Evolutionary conservation across 2,888 invertebrate species (phyloP), one percentile per base, ranked within the genome.

Genomic region (Xiphydria camelus): DNA sequence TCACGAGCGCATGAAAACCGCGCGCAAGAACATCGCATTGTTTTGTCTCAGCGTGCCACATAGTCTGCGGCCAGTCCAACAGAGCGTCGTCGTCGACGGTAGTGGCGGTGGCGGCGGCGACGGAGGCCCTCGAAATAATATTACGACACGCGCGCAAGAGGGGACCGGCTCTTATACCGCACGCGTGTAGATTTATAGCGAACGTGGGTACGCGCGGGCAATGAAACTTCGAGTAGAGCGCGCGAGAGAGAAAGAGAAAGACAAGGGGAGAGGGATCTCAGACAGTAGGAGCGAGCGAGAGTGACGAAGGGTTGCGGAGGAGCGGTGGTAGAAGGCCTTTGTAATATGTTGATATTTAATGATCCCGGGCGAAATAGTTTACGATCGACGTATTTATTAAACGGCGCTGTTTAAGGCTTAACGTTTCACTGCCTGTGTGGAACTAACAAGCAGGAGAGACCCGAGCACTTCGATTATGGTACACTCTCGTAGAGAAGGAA

Each of bases 371-470:
- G 54, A 66, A 67, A 64, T 70, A 62, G 67, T 71, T 70, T 69
- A 71, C 69, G 71, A 70, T 67, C 66, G 62, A 65, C 63, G 57
- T 66, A 68, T 70, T 68, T 71, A 70, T 70, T 68, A 67, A 70
- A 68, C 55, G 61, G 53, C 49, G 52, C 59, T 59, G 57, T 65
- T 67, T 63, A 61, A 62, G 55, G 52, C 47, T 47, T 51, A 59
- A 61, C 55, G 51, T 54, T 54, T 50, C 49, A 48, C 43, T 45
- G 44, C 31, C 45, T 29, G 34, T 23, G 45, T 45, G 17, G 42
- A 43, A 49, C 62, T 65, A 68, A 66, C 65, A 62, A 68, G 64
- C 64, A 32, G 48, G n/a, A n/a, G n/a, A 29, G 45, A 45, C 53
- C 48, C 35, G n/a, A n/a, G n/a, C n/a, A n/a, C n/a, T n/a, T n/a